Conservation (phyloP, 2,888 invertebrate species). For the Blomia tropicalis region DNA sequence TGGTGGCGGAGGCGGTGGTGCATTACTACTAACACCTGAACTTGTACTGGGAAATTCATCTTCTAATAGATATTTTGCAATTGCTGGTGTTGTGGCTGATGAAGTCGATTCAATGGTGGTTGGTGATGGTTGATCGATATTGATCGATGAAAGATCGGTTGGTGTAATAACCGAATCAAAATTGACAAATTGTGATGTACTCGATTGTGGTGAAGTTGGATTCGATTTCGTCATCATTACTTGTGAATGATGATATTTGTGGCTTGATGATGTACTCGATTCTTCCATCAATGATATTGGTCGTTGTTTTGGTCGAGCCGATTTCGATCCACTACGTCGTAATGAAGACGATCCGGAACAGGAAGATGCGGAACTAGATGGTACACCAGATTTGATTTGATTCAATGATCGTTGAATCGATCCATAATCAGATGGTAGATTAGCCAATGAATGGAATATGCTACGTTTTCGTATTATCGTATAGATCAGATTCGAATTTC, state of each 20-base stretch:
- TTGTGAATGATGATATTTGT: not conserved
- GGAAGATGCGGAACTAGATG: slow-evolving; percentile 3
- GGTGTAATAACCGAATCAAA: not conserved
- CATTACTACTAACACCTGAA: too few relatives aligned
- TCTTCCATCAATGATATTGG: not conserved
- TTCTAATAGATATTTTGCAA: not conserved
- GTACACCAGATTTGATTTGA: slow-evolving; percentile 18
- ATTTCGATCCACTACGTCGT: not conserved
- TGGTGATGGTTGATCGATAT: slow-evolving; percentile 8
- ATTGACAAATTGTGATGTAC: not conserved
- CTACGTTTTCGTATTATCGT: slow-evolving; percentile 96
- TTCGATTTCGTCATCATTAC: not conserved
- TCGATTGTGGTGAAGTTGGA: not conserved
- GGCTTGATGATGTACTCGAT: not conserved
- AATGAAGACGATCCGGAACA: slow-evolving; percentile 4
- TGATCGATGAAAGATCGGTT: not conserved
- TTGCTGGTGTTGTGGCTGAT: not conserved
- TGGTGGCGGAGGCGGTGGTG: not conserved
- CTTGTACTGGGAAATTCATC: not conserved
- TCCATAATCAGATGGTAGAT: slow-evolving; percentile 77
- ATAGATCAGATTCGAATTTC: slow-evolving; percentile 95
- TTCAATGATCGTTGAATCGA: slow-evolving; percentile 60
- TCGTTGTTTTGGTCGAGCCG: not conserved
- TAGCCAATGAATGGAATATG: slow-evolving; percentile 93
- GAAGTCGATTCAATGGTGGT: not conserved